These are phyloP conservation scores for Tenthredo mesomela DNA, from an alignment of 2,888 invertebrate genomes.

Conservation along the genomic window DNA sequence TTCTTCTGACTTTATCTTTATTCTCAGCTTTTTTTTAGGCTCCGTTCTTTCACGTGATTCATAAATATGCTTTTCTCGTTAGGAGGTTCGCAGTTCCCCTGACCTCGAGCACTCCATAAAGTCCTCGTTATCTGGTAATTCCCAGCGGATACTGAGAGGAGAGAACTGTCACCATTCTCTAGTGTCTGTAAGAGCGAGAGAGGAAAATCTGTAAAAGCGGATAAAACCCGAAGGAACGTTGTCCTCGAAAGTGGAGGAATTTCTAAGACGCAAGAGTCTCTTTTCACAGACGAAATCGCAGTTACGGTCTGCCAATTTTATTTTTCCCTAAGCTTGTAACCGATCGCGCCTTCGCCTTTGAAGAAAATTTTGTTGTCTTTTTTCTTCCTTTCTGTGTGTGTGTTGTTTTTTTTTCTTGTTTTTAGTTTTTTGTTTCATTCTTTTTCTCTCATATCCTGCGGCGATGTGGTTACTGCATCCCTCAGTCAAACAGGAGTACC, in stretches of 20 bases:
- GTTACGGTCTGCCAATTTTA: neutral
- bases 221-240: neutral
- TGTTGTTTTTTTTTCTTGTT: neutral
- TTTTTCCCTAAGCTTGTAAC: conserved; percentile 36
- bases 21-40: neutral
- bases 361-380: conserved; percentile 8
- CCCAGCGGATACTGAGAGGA: conserved; percentile 18
- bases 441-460: conserved; percentile 1
- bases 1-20: neutral
- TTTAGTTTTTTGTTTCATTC: neutral
- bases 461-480: conserved; percentile 41
- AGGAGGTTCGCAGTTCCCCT: conserved; percentile 9
- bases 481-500: neutral
- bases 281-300: conserved; percentile 6
- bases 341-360: conserved; percentile 18
- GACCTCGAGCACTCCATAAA: conserved; percentile 31
- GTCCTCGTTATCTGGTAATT: conserved; percentile 39
- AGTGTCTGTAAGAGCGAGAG: neutral
- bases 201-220: neutral
- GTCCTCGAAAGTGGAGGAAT: neutral
- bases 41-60: neutral
- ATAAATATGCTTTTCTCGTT: conserved; percentile 25
- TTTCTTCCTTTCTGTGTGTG: neutral
- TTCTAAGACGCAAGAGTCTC: conserved; percentile 23
- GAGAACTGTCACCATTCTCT: conserved; percentile 7